Evolutionary conservation across 2,113 vertebrate species (phyloP).

Genomic region (Todiramphus saurophagus): DNA sequence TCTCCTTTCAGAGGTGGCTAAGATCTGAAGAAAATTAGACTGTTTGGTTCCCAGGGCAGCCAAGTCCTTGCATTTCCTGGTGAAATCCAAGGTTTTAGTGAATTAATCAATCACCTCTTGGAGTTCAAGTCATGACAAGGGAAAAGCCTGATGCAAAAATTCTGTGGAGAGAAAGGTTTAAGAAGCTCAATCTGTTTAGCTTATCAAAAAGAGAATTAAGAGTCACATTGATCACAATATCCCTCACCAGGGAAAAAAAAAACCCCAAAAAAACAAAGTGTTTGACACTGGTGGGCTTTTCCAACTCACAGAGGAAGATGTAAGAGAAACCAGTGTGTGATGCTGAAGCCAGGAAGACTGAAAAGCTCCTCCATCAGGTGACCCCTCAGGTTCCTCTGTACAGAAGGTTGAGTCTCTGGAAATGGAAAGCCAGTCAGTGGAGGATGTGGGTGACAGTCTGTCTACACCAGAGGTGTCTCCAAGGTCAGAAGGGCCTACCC

Average conservation of each 20-base stretch:
- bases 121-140: neutral
- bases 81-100: neutral
- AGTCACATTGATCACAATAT: neutral
- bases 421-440: too few species aligned
- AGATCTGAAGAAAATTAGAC: neutral
- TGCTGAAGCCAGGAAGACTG: neutral
- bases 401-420: too few species aligned
- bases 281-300: neutral
- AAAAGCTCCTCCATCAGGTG: neutral
- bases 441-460: too few species aligned
- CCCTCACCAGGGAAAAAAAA: neutral
- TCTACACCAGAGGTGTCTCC: too few species aligned
- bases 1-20: neutral
- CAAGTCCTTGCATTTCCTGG: neutral
- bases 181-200: neutral
- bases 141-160: neutral
- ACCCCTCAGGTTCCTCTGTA: too few species aligned
- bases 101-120: neutral
- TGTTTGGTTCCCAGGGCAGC: neutral
- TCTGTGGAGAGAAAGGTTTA: neutral
- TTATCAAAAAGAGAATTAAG: neutral
- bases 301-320: neutral
- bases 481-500: too few species aligned
- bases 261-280: fast-evolving
- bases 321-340: neutral